A percentile compares a stretch with the other conserved stretches of the same genome.
Conservation (phyloP, 1,140 invertebrate species). For the Formica selysi region DNA sequence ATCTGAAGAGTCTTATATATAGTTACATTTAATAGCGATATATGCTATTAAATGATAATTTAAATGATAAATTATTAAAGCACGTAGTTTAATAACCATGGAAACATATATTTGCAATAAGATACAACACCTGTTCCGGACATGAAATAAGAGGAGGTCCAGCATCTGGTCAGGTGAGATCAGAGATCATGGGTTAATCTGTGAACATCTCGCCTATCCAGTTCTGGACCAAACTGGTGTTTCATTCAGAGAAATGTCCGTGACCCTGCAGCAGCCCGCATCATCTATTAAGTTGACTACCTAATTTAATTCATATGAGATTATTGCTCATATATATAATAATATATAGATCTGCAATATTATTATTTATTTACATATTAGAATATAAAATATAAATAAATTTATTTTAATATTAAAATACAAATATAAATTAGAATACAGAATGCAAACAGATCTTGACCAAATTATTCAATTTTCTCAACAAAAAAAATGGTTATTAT, state of each 20-base stretch:
- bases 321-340: too few relatives aligned
- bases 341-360: background rate
- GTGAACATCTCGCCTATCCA: conserved; percentile 76
- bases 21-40: background rate
- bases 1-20: background rate
- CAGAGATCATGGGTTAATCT: conserved; percentile 79
- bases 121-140: conserved; percentile 25
- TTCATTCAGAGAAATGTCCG: conserved; percentile 62
- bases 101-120: background rate
- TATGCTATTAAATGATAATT: background rate
- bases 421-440: too few relatives aligned
- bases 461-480: background rate
- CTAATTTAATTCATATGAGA: conserved; percentile 15
- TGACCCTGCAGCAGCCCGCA: background rate
- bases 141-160: conserved; percentile 71
- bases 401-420: too few relatives aligned
- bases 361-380: background rate
- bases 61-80: background rate
- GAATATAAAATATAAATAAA: too few relatives aligned
- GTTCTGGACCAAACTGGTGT: conserved; percentile 79
- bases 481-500: background rate
- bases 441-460: background rate
- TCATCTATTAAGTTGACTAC: conserved; percentile 4
- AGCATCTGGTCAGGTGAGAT: conserved; percentile 82
- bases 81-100: background rate